Evolutionary conservation across 2,797 vertebrate species (phyloP).

Genomic region (Hylomyscus alleni): DNA sequence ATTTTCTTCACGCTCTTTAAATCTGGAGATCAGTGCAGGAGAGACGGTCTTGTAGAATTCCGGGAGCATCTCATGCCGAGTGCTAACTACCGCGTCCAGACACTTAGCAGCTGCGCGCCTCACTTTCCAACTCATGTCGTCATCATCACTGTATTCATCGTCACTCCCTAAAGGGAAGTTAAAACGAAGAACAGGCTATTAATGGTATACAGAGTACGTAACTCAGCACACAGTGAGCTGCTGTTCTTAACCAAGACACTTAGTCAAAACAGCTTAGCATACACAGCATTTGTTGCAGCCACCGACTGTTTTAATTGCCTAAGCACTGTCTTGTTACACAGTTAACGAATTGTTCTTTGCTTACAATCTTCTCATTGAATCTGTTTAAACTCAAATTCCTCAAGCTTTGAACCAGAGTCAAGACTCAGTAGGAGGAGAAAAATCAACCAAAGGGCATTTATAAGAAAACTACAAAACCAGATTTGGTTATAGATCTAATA

Average conservation of each 20-base stretch:
- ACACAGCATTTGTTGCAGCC: background rate
- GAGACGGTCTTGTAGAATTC: slow-evolving; percentile 99
- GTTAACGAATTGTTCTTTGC: slow-evolving; percentile 19
- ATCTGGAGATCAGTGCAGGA: slow-evolving; percentile 97
- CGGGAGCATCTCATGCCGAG: slow-evolving; percentile 98
- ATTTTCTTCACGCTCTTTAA: slow-evolving; percentile 99
- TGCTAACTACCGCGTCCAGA: slow-evolving; percentile 98
- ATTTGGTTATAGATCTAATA: background rate
- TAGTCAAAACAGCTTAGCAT: slow-evolving; percentile 32
- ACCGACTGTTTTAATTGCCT: slow-evolving; percentile 9
- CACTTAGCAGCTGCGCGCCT: slow-evolving; percentile 98
- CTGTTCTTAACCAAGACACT: background rate
- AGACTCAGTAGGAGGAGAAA: background rate
- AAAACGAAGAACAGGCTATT: slow-evolving; percentile 55
- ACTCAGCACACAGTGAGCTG: slow-evolving; percentile 13
- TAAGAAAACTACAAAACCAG: background rate
- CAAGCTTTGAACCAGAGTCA: slow-evolving; percentile 37
- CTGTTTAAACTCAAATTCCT: slow-evolving; percentile 36
- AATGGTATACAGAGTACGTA: background rate
- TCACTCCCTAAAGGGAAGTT: slow-evolving; percentile 92
- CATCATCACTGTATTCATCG: slow-evolving; percentile 99
- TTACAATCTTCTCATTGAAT: background rate
- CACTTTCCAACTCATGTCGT: slow-evolving; percentile 99
- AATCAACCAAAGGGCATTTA: slow-evolving; percentile 10
- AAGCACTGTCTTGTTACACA: background rate